These are phyloP conservation scores for Malurus splendens DNA, from an alignment of 2,797 vertebrate genomes.

Conservation along the genomic window DNA sequence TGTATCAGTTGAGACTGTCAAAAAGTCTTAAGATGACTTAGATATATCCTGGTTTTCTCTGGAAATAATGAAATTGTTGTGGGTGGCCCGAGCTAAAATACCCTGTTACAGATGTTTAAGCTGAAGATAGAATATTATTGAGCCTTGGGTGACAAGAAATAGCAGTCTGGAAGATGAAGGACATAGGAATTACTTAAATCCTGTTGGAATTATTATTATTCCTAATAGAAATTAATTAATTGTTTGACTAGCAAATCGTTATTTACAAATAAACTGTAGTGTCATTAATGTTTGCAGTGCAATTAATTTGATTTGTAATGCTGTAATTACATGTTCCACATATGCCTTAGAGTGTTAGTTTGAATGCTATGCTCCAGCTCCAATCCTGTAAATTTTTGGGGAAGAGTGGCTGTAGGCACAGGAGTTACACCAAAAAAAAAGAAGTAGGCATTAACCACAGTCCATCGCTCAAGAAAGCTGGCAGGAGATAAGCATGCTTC, in stretches of 20 bases:
- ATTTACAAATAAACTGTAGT: not conserved
- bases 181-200: not conserved
- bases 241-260: not conserved
- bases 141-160: not conserved
- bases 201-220: not conserved
- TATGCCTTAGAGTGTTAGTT: not conserved
- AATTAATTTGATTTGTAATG: not conserved
- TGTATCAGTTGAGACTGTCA: not conserved
- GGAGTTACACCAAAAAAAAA: not conserved
- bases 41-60: not conserved
- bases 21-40: not conserved
- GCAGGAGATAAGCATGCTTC: not conserved
- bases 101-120: not conserved
- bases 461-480: not conserved
- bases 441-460: fast-evolving
- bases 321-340: not conserved
- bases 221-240: not conserved
- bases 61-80: not conserved
- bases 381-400: not conserved
- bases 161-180: not conserved
- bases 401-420: not conserved
- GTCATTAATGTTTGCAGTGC: not conserved
- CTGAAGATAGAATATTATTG: not conserved
- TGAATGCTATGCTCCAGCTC: not conserved
- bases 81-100: not conserved